phyloP scores from a whole-genome alignment of 2,888 invertebrate genomes.

The Cylindroiulus punctatus region DNA sequence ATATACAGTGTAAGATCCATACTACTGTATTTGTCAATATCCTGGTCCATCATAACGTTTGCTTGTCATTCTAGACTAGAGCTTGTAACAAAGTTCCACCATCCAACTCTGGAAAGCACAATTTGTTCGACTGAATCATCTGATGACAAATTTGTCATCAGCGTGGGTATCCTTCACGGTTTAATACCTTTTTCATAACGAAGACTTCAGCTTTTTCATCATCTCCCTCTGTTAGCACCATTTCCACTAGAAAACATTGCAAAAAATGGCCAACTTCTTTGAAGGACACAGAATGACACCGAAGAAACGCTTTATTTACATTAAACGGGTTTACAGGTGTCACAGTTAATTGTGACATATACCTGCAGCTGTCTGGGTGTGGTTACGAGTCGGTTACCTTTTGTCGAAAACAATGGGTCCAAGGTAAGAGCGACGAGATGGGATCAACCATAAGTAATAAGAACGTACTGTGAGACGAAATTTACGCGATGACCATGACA shows the following conservation, averaged over 20 bases:
- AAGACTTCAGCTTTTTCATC: not conserved
- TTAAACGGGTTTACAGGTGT: slow-evolving; percentile 32
- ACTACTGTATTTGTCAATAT: too few relatives aligned
- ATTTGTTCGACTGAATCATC: not conserved
- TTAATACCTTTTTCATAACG: not conserved
- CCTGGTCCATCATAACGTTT: too few relatives aligned
- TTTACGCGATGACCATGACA: not conserved
- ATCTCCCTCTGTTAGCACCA: not conserved
- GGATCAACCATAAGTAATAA: not conserved
- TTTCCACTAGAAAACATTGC: not conserved
- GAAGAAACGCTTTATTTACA: slow-evolving; percentile 23
- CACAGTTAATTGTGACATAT: slow-evolving; percentile 32
- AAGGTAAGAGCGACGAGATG: slow-evolving; percentile 19
- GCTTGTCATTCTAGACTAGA: too few relatives aligned
- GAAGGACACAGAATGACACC: slow-evolving; percentile 23
- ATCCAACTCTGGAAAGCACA: not conserved
- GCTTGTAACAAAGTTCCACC: too few relatives aligned
- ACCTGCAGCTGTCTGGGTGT: slow-evolving; percentile 32
- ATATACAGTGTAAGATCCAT: too few relatives aligned
- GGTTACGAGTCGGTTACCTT: slow-evolving; percentile 31
- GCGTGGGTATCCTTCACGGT: slow-evolving; percentile 21
- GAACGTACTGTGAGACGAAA: not conserved
- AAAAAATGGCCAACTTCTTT: not conserved
- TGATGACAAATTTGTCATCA: not conserved
- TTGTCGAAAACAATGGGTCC: not conserved